Evolutionary conservation across 2,888 invertebrate genomes (phyloP), one percentile per base, ranked within the genome.

Genomic region (Lamellibrachia columna): DNA sequence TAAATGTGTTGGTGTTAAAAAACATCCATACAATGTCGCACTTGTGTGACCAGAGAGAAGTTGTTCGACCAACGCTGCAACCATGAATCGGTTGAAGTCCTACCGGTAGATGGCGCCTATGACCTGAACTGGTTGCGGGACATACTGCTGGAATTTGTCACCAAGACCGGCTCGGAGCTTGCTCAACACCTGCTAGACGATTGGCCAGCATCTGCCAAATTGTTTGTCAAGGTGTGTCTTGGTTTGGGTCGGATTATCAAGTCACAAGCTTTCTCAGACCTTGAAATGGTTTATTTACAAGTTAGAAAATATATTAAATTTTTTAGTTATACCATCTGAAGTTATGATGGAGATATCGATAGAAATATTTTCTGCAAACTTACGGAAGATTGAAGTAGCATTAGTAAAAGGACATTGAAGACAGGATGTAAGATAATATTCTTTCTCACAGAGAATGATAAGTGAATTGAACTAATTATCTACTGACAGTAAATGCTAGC

Each of bases 51-150:
- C 94, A 97, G 98, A 94, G 98, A 98, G 92, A 95, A 96, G 90
- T 95, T 95, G 91, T 97, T 97, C 93, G 92, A 95, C 2, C 94
- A 95, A 52, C 95, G 96, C 96, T 99, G 99, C 95, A 99, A 99
- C 97, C 97, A 97, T n/a, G 98, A 99, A 97, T 98, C 98, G 97
- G 99, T 99, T n/a, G 98, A 99, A 95, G 97, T 99, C 40, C 97
- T 99, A 93, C 98, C 98, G 1, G 96, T 99, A 60, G 98, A 98
- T 94, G 97, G 97, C 53, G 97, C 97, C 6, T 98, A 98, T 9
- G 99, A 99, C 96, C 97, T 98, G 55, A 96, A 97, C 0, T 97
- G 98, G 93, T 98, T 99, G 0, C 97, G 98, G 95, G 97, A 97
- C 60, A 97, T 99, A 58, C 97, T 99, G 28, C 97, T 97, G 94